Conservation (phyloP, 2,113 vertebrate genomes). For the Opisthocomus hoazin region DNA sequence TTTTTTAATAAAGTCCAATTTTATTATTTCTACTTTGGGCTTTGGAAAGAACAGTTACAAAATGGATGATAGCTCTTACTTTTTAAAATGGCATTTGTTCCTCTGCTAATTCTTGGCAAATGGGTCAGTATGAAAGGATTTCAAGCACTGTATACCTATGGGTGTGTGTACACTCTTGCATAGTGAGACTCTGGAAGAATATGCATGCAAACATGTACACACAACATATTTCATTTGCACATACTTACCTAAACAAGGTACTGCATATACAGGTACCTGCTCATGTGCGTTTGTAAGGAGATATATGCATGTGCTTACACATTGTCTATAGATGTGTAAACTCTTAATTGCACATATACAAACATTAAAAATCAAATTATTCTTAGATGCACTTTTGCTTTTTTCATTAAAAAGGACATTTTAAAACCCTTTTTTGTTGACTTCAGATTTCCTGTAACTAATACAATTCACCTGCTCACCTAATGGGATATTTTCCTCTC, state of each 20-base stretch:
- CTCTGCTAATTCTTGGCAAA: background rate
- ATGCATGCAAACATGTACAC: background rate
- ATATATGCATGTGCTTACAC: background rate
- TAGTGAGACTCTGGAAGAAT: background rate
- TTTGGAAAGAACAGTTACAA: background rate
- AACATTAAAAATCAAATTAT: slow-evolving; percentile 65
- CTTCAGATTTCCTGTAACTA: slow-evolving; percentile 28
- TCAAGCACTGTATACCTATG: background rate
- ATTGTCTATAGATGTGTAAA: background rate
- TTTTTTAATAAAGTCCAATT: background rate
- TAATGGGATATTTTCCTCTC: slow-evolving; percentile 40
- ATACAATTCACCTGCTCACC: slow-evolving; percentile 22
- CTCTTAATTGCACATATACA: slow-evolving; percentile 55
- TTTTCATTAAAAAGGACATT: slow-evolving; percentile 47
- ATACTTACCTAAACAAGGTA: background rate
- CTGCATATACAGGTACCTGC: background rate
- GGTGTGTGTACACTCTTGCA: background rate
- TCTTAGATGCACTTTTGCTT: slow-evolving; percentile 23
- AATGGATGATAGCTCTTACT: background rate
- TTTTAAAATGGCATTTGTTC: background rate
- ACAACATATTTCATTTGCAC: background rate
- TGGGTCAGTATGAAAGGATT: background rate
- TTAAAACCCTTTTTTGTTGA: background rate
- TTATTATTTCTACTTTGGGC: background rate
- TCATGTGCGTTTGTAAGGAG: background rate